These are phyloP conservation scores for Trochalopteron elliotii DNA, from an alignment of 2,113 vertebrate genomes.

Conservation along the genomic window DNA sequence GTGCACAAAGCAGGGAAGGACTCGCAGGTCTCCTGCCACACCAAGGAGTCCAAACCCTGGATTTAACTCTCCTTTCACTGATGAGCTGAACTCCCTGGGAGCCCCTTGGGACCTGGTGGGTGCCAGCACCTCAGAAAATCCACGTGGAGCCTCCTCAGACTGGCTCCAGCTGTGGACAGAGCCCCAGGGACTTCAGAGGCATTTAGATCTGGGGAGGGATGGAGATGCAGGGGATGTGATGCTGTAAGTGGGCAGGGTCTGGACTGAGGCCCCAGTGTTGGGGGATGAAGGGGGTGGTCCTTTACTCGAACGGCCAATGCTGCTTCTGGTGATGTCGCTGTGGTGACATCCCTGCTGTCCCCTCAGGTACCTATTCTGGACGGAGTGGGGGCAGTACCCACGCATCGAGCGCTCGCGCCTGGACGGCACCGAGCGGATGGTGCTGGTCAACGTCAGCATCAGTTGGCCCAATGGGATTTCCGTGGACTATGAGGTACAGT, in stretches of 20 bases:
- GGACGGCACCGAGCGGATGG: conserved; percentile 86
- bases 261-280: rapidly evolving
- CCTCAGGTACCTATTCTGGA: conserved; percentile 95
- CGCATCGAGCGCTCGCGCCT: conserved; percentile 92
- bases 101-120: background rate
- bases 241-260: background rate
- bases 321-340: rapidly evolving
- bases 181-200: background rate
- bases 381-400: conserved; percentile 96
- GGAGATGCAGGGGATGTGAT: background rate
- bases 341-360: background rate
- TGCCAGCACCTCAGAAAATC: background rate
- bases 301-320: background rate
- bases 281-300: background rate
- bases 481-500: conserved; percentile 88
- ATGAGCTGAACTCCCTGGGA: background rate
- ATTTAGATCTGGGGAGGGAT: background rate
- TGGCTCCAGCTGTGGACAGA: background rate
- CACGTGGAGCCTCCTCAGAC: background rate
- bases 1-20: background rate
- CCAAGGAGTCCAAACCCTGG: background rate
- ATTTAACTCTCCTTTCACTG: background rate
- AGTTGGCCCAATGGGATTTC: conserved; percentile 98
- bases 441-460: conserved; percentile 92
- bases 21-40: rapidly evolving